These are phyloP conservation scores for Centropristis striata DNA, from an alignment of 2,113 vertebrate genomes.

Conservation along the genomic window DNA sequence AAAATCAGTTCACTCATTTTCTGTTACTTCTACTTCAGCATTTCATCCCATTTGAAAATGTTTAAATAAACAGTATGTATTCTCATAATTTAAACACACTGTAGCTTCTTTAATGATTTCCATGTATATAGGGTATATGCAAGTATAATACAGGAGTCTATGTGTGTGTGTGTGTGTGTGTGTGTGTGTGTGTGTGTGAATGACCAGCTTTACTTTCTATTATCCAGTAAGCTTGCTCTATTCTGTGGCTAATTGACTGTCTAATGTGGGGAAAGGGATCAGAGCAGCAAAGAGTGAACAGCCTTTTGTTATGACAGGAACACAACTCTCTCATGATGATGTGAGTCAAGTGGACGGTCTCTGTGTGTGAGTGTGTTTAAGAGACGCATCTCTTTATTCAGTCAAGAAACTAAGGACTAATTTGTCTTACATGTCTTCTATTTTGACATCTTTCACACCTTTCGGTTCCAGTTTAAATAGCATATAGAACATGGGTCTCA, in stretches of 20 bases:
- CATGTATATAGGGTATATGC: not conserved
- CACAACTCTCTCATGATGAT: constrained; percentile 18
- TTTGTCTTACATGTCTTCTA: not conserved
- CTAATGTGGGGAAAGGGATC: constrained; percentile 49
- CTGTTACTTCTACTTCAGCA: too few relatives aligned
- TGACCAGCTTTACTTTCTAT: constrained; percentile 11
- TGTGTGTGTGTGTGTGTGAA: not conserved
- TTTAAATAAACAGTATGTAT: not conserved
- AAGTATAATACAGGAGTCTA: not conserved
- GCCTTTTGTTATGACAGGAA: constrained; percentile 44
- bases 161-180: too few relatives aligned
- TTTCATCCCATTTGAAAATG: too few relatives aligned
- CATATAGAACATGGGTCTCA: not conserved
- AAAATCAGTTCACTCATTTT: not conserved
- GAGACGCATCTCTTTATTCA: too few relatives aligned
- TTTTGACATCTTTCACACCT: not conserved
- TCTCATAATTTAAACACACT: not conserved
- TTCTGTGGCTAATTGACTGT: constrained; percentile 56
- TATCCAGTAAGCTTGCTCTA: constrained; percentile 20
- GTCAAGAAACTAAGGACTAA: not conserved
- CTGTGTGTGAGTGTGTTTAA: not conserved
- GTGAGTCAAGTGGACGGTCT: constrained; percentile 19
- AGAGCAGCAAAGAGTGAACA: constrained; percentile 34
- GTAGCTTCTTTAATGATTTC: not conserved
- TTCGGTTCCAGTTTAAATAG: not conserved